Percentiles rank a stretch among this genome's conserved stretches.
These are phyloP conservation scores for Dendroctonus ponderosae DNA, from an alignment of 1,140 invertebrate species.

Conservation along the genomic window DNA sequence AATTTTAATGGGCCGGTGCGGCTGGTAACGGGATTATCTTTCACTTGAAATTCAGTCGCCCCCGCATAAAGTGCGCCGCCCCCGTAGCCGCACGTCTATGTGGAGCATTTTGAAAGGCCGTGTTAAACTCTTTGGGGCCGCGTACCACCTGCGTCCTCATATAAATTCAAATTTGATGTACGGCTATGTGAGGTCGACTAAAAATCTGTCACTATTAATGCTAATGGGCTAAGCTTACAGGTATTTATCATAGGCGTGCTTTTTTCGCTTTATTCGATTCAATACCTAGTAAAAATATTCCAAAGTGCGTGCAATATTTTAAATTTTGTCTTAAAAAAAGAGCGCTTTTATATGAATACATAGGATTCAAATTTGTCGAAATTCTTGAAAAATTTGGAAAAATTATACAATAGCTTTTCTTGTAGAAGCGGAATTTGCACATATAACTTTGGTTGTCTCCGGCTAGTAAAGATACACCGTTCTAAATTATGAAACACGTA, in stretches of 20 bases:
- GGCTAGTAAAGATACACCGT: too few relatives aligned
- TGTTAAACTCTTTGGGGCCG: constrained; percentile 20
- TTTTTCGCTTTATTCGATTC: neutral
- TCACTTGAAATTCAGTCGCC: constrained; percentile 18
- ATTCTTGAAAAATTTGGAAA: too few relatives aligned
- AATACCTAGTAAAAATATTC: too few relatives aligned
- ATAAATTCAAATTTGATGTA: constrained; percentile 28
- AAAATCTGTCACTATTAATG: constrained; percentile 29
- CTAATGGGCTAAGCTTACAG: constrained; percentile 22
- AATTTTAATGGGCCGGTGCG: neutral
- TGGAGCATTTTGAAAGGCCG: constrained; percentile 21
- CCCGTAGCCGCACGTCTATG: constrained; percentile 15
- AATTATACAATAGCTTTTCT: too few relatives aligned
- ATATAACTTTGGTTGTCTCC: too few relatives aligned
- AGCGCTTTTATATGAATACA: too few relatives aligned
- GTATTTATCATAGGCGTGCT: constrained; percentile 4
- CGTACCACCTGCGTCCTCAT: constrained; percentile 27
- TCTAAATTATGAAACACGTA: too few relatives aligned
- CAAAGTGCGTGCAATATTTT: too few relatives aligned
- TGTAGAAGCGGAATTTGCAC: too few relatives aligned
- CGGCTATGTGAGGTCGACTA: constrained; percentile 22
- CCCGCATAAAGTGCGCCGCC: constrained; percentile 19
- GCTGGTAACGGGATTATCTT: constrained; percentile 17
- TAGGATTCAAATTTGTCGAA: too few relatives aligned
- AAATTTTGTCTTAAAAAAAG: too few relatives aligned